Percentiles rank a stretch among this genome's conserved stretches.
Conservation (phyloP, 2,888 invertebrate species). For the Lampropteryx suffumata region DNA sequence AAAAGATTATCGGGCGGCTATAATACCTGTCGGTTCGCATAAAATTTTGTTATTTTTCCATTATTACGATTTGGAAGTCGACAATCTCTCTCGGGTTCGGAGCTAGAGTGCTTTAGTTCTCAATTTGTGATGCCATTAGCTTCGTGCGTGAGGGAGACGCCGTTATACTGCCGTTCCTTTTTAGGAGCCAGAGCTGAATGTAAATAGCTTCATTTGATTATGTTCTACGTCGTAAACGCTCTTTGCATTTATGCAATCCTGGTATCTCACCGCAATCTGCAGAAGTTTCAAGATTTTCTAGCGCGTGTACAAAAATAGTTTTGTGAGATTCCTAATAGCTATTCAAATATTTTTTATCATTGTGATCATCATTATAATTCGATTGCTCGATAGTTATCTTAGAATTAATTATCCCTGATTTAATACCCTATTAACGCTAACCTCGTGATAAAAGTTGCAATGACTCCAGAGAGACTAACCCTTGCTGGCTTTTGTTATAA, state of each 20-base stretch:
- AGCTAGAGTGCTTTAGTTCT: conserved; percentile 60
- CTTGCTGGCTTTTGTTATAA: too few relatives aligned
- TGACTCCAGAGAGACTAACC: too few relatives aligned
- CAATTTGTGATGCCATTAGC: conserved; percentile 75
- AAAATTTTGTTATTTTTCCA: conserved; percentile 73
- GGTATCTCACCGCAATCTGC: conserved; percentile 52
- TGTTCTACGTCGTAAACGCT: conserved; percentile 68
- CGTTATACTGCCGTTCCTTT: conserved; percentile 48
- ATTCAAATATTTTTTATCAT: too few relatives aligned
- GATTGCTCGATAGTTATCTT: too few relatives aligned
- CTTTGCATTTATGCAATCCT: conserved; percentile 74
- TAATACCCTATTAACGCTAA: too few relatives aligned
- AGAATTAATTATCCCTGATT: too few relatives aligned
- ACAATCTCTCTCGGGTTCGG: conserved; percentile 58
- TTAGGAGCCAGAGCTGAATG: conserved; percentile 68
- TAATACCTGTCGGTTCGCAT: conserved; percentile 59
- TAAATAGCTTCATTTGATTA: conserved; percentile 80
- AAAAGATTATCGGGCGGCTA: conserved; percentile 53
- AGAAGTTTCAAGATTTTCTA: conserved; percentile 30
- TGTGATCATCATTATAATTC: too few relatives aligned
- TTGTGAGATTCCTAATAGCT: too few relatives aligned
- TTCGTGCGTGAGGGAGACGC: conserved; percentile 63
- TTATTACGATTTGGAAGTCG: conserved; percentile 55
- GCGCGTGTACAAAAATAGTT: not conserved
- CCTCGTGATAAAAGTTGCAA: too few relatives aligned